Conservation (phyloP, 2,888 invertebrate genomes). For the Cepaea hortensis region DNA sequence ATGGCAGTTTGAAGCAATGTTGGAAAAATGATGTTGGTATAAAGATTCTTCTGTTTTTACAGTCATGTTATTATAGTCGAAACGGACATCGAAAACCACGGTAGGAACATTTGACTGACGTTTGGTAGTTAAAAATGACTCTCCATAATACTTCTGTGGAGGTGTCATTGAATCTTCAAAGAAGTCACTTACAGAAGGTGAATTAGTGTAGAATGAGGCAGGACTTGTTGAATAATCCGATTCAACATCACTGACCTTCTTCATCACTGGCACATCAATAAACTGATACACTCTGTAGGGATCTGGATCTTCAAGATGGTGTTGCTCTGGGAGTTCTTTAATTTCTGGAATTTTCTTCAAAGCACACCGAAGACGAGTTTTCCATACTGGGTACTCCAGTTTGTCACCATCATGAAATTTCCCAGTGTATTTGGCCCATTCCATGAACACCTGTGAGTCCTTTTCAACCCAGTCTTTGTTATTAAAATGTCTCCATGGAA, state of each 20-base stretch:
- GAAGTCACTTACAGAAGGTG: background rate
- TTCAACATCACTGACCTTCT: constrained; percentile 11
- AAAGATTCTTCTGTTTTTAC: background rate
- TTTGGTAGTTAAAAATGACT: background rate
- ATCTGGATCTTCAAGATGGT: constrained; percentile 62
- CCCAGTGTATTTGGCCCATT: constrained; percentile 43
- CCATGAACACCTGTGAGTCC: constrained; percentile 40
- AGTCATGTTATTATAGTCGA: constrained; percentile 5
- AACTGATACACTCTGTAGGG: constrained; percentile 70
- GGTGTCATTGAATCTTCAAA: constrained; percentile 14
- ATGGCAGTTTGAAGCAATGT: background rate
- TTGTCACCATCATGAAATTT: constrained; percentile 38
- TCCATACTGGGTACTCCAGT: constrained; percentile 72
- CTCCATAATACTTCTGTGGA: constrained; percentile 1
- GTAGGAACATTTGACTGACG: constrained; percentile 30
- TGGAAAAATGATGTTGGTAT: background rate
- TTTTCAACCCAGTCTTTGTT: constrained; percentile 33
- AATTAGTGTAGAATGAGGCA: background rate
- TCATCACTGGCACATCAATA: constrained; percentile 48
- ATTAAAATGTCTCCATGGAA: constrained; percentile 45
- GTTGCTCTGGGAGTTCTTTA: constrained; percentile 64
- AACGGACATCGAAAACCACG: constrained; percentile 26
- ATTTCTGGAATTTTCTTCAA: constrained; percentile 74
- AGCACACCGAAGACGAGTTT: constrained; percentile 74
- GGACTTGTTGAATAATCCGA: constrained; percentile 28